Conservation (phyloP, 2,888 invertebrate species). For the Omphaloscelis lunosa region DNA sequence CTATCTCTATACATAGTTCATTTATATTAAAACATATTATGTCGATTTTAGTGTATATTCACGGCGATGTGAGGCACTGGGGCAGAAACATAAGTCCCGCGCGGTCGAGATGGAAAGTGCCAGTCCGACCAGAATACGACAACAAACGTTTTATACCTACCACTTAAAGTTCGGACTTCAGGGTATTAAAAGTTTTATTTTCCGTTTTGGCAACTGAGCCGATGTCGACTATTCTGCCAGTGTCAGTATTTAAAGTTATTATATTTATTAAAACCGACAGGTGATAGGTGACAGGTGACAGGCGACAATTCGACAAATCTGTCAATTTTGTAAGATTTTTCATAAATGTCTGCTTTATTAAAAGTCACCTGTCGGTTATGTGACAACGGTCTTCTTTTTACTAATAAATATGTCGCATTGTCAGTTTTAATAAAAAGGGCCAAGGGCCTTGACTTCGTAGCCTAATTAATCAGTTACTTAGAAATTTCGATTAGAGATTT, state of each 20-base stretch:
- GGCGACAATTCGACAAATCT: background rate
- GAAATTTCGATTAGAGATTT: background rate
- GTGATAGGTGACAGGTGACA: no score
- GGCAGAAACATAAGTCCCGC: conserved; percentile 33
- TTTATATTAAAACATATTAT: background rate
- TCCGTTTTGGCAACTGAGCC: no score
- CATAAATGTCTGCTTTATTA: background rate
- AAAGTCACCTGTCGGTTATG: background rate
- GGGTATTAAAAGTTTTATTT: background rate
- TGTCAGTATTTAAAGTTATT: background rate
- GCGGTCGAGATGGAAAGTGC: conserved; percentile 62
- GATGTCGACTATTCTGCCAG: no score
- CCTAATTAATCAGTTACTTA: no score
- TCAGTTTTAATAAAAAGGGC: background rate
- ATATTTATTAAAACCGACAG: background rate
- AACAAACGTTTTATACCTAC: conserved; percentile 9
- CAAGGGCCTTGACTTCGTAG: background rate
- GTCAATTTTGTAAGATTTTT: background rate
- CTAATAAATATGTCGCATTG: background rate
- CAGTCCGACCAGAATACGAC: conserved; percentile 38
- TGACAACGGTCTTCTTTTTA: background rate
- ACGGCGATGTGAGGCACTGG: conserved; percentile 45
- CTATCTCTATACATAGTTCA: background rate
- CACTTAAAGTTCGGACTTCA: conserved; percentile 17
- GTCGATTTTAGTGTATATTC: background rate